Evolutionary conservation across 2,797 vertebrate genomes (phyloP).

Genomic region (Lacerta viridis): DNA sequence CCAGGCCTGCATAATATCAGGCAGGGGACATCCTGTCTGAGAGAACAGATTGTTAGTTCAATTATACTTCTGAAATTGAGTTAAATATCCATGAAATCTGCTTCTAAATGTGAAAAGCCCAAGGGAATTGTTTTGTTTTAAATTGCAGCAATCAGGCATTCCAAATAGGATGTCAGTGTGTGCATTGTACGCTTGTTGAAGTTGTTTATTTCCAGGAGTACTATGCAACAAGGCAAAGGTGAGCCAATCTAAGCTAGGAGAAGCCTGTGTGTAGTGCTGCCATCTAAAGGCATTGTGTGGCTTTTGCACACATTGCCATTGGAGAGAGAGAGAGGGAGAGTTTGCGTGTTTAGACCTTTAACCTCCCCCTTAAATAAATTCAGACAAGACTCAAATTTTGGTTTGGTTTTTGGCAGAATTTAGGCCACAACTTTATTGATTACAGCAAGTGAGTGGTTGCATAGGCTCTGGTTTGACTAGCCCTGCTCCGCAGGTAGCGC

Average conservation of each 20-base stretch:
- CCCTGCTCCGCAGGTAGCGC: too few relatives aligned
- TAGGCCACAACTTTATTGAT: too few relatives aligned
- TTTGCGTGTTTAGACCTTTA: too few relatives aligned
- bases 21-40: constrained; percentile 66
- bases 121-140: constrained; percentile 57
- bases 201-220: constrained; percentile 45
- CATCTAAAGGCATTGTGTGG: constrained; percentile 45
- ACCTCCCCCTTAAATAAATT: too few relatives aligned
- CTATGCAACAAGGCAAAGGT: constrained; percentile 50
- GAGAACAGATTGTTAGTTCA: constrained; percentile 73
- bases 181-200: constrained; percentile 38
- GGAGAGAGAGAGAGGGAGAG: too few relatives aligned
- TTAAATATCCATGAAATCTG: constrained; percentile 72
- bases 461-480: too few relatives aligned
- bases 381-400: too few relatives aligned
- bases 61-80: constrained; percentile 74
- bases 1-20: constrained; percentile 67
- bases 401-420: too few relatives aligned
- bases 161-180: constrained; percentile 35
- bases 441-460: too few relatives aligned
- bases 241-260: neutral
- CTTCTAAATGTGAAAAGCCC: constrained; percentile 66
- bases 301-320: constrained; percentile 3
- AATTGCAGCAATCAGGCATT: constrained; percentile 52
- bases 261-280: constrained; percentile 32